Evolutionary conservation across 2,113 vertebrate species (phyloP).

Genomic region (Alaudala cheleensis): DNA sequence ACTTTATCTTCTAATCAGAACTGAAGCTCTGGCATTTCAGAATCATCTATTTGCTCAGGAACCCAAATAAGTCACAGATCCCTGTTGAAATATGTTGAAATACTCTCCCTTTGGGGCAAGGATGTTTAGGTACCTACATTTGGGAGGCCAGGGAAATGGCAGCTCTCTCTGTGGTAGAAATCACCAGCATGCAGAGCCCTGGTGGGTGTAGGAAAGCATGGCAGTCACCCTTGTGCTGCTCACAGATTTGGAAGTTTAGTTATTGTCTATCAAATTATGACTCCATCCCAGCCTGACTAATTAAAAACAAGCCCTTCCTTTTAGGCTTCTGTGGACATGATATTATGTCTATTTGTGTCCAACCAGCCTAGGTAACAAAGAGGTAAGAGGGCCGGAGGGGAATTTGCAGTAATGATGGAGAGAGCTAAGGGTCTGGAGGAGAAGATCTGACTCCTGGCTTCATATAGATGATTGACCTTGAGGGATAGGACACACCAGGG

Average conservation of each 20-base stretch:
- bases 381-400: background rate
- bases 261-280: background rate
- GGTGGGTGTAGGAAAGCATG: background rate
- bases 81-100: fast-evolving
- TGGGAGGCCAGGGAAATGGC: background rate
- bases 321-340: background rate
- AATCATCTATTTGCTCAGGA: background rate
- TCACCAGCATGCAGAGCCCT: fast-evolving
- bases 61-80: background rate
- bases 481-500: background rate
- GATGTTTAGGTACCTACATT: fast-evolving
- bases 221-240: fast-evolving
- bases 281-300: background rate
- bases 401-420: background rate
- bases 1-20: background rate
- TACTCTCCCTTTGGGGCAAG: background rate
- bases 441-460: background rate
- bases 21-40: background rate
- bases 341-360: background rate
- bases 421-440: background rate
- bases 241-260: background rate
- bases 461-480: background rate
- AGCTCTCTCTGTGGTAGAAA: fast-evolving
- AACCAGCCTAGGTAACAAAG: background rate
- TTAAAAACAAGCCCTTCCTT: background rate